Conservation (phyloP, 2,888 invertebrate species). For the Agonopterix arenella region DNA sequence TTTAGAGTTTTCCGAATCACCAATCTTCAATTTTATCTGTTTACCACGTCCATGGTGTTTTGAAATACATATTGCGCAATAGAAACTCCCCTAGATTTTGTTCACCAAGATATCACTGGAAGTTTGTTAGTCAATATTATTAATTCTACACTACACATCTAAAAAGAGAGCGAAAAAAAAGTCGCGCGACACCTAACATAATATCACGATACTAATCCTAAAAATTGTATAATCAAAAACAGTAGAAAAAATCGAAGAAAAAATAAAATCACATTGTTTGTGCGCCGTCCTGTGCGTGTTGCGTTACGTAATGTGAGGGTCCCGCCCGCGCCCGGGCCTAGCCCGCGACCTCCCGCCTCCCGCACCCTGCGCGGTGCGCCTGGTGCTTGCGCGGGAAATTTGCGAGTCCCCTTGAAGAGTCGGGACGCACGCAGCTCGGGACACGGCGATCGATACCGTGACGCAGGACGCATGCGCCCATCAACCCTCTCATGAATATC, state of each 20-base stretch:
- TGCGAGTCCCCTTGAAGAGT: slow-evolving; percentile 5
- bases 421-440: slow-evolving; percentile 10
- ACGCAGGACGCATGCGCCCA: slow-evolving; percentile 18
- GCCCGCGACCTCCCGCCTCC: slow-evolving; percentile 30
- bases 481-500: slow-evolving; percentile 9
- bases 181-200: slow-evolving; percentile 60
- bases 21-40: slow-evolving; percentile 15
- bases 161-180: slow-evolving; percentile 42
- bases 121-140: slow-evolving; percentile 29
- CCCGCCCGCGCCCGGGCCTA: slow-evolving; percentile 44
- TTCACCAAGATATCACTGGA: slow-evolving; percentile 41
- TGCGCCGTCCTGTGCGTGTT: slow-evolving; percentile 76
- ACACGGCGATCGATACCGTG: slow-evolving; percentile 22
- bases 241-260: slow-evolving; percentile 60
- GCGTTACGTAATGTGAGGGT: slow-evolving; percentile 72
- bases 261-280: slow-evolving; percentile 76
- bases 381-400: slow-evolving; percentile 14
- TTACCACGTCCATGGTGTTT: slow-evolving; percentile 11
- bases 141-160: slow-evolving; percentile 45
- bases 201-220: slow-evolving; percentile 68
- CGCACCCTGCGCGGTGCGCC: slow-evolving; percentile 11
- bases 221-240: slow-evolving; percentile 70
- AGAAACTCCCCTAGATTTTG: slow-evolving; percentile 12
- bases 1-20: slow-evolving; percentile 1
- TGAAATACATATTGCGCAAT: slow-evolving; percentile 19